Base-by-base conservation (phyloP, 2,113 vertebrate genomes). In the Parotia lawesii region DNA sequence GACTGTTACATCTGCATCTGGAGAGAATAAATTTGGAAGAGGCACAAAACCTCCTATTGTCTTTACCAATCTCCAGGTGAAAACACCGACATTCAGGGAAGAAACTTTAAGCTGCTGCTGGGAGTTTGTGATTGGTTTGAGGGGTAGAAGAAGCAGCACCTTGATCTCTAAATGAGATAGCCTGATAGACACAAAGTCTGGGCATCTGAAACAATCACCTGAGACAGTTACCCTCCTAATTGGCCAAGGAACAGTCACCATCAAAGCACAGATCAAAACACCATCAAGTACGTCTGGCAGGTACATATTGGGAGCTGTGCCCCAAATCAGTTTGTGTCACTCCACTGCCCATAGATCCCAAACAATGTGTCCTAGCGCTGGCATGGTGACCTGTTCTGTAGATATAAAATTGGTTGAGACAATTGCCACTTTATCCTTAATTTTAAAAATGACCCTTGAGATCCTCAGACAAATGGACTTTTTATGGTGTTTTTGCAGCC, bases 361-460 rank as follows among this genome's bases (percentile, higher is more conserved):
- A 42, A 50, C 10, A 24, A 23, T 81, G 21, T 24, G 35, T 82
- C 21, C 54, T 23, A 57, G 5, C 16, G 12, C 29, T 15, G 24
- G 8, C 0, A 2, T 29, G 15, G 23, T 18, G 7, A 2, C 5
- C 40, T 1, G 1, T n/a, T 74, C 70, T 81, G 9, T 33, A 33
- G 21, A 44, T n/a, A 33, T 38, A 66, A 66, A 92, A 66, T 10
- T 33, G 3, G 0, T 10, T 58, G 61, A 42, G 38, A 45, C 11
- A 71, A 73, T 33, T 12, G 3, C 2, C 16, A 47, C 8, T 61
- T 62, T 29, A 87, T 62, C 3, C 28, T 58, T 58, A 83, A 69
- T 21, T 33, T 27, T 19, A 71, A 54, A 90, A 54, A 50, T 28
- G 2, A 77, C 5, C 29, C 28, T 61, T 62, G 47, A 42, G 16